These are phyloP conservation scores for Tyrophagus putrescentiae DNA, from an alignment of 1,140 invertebrate species.

Conservation along the genomic window DNA sequence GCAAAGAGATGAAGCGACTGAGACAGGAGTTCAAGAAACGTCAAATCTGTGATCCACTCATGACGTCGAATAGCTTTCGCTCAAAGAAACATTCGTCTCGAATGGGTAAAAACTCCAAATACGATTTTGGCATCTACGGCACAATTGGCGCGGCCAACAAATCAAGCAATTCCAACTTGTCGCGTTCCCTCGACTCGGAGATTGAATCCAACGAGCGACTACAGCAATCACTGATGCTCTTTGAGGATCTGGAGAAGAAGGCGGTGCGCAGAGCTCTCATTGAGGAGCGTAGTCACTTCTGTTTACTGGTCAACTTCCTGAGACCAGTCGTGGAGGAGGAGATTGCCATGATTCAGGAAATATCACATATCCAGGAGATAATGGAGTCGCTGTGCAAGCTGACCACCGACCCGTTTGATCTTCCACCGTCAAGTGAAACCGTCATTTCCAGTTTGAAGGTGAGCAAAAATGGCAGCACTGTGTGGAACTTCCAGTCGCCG, in stretches of 20 bases:
- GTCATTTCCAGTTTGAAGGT: slow-evolving; percentile 40
- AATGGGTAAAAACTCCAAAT: neutral
- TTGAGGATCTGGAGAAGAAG: slow-evolving; percentile 82
- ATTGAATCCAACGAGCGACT: slow-evolving; percentile 45
- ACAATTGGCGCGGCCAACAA: neutral
- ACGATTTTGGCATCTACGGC: slow-evolving; percentile 14
- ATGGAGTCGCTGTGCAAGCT: slow-evolving; percentile 63
- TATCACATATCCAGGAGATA: slow-evolving; percentile 73
- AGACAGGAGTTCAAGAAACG: slow-evolving; percentile 58
- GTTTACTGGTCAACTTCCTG: slow-evolving; percentile 73
- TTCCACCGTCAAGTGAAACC: slow-evolving; percentile 70
- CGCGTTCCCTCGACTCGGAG: slow-evolving; percentile 13
- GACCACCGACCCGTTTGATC: slow-evolving; percentile 52
- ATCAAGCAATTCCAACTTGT: slow-evolving; percentile 17
- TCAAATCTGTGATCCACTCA: neutral
- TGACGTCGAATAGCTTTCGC: slow-evolving; percentile 60
- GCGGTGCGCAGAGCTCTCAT: slow-evolving; percentile 72
- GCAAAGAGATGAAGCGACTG: slow-evolving; percentile 81
- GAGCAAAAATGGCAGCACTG: slow-evolving; percentile 19
- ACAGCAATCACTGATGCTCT: slow-evolving; percentile 58
- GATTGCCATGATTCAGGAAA: slow-evolving; percentile 55
- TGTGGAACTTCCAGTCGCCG: slow-evolving; percentile 36
- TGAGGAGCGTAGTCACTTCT: slow-evolving; percentile 82
- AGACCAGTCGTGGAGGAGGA: slow-evolving; percentile 60
- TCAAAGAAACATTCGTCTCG: slow-evolving; percentile 61